These are phyloP conservation scores for Phaedon cochleariae DNA, from an alignment of 2,888 invertebrate species.

Conservation along the genomic window DNA sequence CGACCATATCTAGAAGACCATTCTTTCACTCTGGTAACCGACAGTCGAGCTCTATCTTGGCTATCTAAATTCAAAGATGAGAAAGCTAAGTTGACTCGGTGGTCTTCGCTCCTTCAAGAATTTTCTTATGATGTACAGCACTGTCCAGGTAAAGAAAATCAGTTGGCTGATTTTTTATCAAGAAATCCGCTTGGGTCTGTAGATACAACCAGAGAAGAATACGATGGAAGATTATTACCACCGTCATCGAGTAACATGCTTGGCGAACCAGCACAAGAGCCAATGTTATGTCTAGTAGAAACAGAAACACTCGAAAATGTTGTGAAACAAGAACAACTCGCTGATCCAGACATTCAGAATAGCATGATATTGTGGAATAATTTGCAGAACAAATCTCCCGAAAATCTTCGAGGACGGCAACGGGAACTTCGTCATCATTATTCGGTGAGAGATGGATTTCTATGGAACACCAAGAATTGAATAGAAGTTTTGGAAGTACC, in stretches of 20 bases:
- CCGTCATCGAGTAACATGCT: not conserved
- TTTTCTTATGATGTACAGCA: constrained; percentile 42
- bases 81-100: constrained; percentile 15
- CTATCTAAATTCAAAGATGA: constrained; percentile 20
- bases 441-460: not conserved
- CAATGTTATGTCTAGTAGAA: not conserved
- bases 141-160: constrained; percentile 33
- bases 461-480: not conserved
- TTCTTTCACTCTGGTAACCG: constrained; percentile 40
- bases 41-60: constrained; percentile 40
- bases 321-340: not conserved
- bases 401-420: not conserved
- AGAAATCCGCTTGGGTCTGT: constrained; percentile 19
- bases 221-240: constrained; percentile 6
- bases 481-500: not conserved
- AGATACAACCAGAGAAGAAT: not conserved
- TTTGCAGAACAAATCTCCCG: not conserved
- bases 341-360: not conserved
- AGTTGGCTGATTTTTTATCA: constrained; percentile 34
- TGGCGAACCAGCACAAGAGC: not conserved
- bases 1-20: constrained; percentile 41
- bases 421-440: not conserved
- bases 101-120: constrained; percentile 33
- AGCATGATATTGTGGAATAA: not conserved
- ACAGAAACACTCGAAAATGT: not conserved